Evolutionary conservation across 2,888 invertebrate genomes (phyloP).

Genomic region (Subacronicta megacephala): DNA sequence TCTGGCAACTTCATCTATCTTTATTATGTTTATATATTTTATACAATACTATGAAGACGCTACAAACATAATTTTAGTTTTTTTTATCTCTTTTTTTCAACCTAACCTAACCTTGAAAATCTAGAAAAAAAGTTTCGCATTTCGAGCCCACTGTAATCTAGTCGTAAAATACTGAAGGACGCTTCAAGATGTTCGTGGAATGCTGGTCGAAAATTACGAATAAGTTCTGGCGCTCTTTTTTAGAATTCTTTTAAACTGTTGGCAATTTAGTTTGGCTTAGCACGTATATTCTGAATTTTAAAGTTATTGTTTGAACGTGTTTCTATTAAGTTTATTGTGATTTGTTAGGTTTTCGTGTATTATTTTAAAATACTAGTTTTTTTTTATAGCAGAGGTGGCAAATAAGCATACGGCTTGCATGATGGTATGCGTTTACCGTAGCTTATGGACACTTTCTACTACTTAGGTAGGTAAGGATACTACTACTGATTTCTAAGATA

Average conservation of each 20-base stretch:
- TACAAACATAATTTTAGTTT: slow-evolving; percentile 26
- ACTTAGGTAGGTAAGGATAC: too few relatives aligned
- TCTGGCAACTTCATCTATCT: too few relatives aligned
- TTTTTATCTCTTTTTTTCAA: slow-evolving; percentile 20
- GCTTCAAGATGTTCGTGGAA: slow-evolving; percentile 35
- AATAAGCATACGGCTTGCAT: too few relatives aligned
- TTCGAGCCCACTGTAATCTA: slow-evolving; percentile 35
- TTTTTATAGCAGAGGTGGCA: too few relatives aligned
- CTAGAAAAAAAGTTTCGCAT: slow-evolving; percentile 34
- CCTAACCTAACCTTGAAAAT: too few relatives aligned
- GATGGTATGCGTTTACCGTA: too few relatives aligned
- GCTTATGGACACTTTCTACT: too few relatives aligned
- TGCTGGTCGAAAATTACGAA: slow-evolving; percentile 37
- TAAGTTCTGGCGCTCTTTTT: slow-evolving; percentile 26
- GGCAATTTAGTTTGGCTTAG: slow-evolving; percentile 16
- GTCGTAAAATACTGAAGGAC: slow-evolving; percentile 46
- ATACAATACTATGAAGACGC: too few relatives aligned
- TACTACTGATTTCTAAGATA: too few relatives aligned
- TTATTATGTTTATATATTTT: too few relatives aligned
- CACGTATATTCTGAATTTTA: slow-evolving; percentile 1
- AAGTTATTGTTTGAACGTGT: slow-evolving; percentile 43
- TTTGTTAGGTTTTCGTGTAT: slow-evolving; percentile 38
- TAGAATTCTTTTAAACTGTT: slow-evolving; percentile 36
- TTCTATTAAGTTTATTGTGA: slow-evolving; percentile 21
- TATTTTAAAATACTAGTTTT: slow-evolving; percentile 22